phyloP scores from a whole-genome alignment of 2,888 invertebrate species.

The Lasioglossum leucozonium region DNA sequence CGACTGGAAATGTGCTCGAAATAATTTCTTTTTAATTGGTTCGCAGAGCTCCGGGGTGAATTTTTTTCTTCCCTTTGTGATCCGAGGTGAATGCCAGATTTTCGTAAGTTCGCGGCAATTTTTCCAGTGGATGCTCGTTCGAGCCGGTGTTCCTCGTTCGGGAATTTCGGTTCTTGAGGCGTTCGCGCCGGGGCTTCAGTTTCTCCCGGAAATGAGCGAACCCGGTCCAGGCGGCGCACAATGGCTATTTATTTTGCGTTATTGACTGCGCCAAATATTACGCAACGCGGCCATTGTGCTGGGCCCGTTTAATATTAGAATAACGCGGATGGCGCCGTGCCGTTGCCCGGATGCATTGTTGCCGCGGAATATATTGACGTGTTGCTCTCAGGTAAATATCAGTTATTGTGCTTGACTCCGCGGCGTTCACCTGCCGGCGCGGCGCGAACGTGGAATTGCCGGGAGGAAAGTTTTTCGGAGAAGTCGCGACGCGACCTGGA shows the following conservation, averaged over 20 bases:
- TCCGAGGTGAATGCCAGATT: not conserved
- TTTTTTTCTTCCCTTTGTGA: not conserved
- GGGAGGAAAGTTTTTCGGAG: not conserved
- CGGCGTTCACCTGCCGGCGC: not conserved
- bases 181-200: not conserved
- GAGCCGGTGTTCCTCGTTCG: not conserved
- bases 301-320: conserved; percentile 69
- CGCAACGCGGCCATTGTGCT: conserved; percentile 62
- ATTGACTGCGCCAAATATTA: conserved; percentile 77
- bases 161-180: not conserved
- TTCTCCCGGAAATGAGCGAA: conserved; percentile 20
- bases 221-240: conserved; percentile 32
- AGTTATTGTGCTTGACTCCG: conserved; percentile 52
- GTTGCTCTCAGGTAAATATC: conserved; percentile 54
- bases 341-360: conserved; percentile 61
- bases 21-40: too few species aligned
- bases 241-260: conserved; percentile 74
- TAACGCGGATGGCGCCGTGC: conserved; percentile 62
- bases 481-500: not conserved
- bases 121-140: too few species aligned
- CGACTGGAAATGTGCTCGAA: too few species aligned
- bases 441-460: not conserved
- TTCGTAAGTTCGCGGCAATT: not conserved
- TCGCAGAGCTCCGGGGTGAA: too few species aligned
- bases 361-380: conserved; percentile 51